phyloP scores from a whole-genome alignment of 1,140 invertebrate genomes.

The Drosophila takahashii region DNA sequence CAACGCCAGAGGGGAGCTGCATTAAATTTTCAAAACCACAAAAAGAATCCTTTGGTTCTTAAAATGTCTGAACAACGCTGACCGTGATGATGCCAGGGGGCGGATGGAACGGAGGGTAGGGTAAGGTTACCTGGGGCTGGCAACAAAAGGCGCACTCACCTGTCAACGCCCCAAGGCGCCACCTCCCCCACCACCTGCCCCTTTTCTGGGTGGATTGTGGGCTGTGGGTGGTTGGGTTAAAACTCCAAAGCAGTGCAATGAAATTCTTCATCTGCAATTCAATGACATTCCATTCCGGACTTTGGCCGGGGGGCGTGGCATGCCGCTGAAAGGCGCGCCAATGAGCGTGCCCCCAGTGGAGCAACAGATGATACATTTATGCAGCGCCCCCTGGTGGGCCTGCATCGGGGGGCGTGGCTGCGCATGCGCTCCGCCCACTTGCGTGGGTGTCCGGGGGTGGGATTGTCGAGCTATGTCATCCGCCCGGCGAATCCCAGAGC shows the following conservation, averaged over 20 bases:
- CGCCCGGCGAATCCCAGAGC: constrained; percentile 59
- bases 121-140: constrained; percentile 2
- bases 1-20: constrained; percentile 13
- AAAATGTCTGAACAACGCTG: constrained; percentile 77
- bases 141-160: constrained; percentile 32
- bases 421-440: constrained; percentile 59
- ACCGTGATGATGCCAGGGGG: constrained; percentile 17
- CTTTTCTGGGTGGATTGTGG: too few relatives aligned
- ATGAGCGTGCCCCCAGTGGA: constrained; percentile 47
- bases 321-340: constrained; percentile 35
- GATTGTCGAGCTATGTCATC: constrained; percentile 60
- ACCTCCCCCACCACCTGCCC: neutral
- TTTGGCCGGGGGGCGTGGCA: constrained; percentile 56
- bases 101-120: neutral
- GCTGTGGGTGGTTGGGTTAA: constrained; percentile 6
- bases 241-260: constrained; percentile 78
- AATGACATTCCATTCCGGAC: constrained; percentile 74
- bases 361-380: constrained; percentile 51
- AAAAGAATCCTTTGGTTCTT: constrained; percentile 79
- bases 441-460: constrained; percentile 54
- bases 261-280: constrained; percentile 82
- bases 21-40: constrained; percentile 71
- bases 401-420: constrained; percentile 61
- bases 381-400: constrained; percentile 17
- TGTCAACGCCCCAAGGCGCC: constrained; percentile 1